Base-by-base conservation (phyloP, 2,113 vertebrate genomes). In the Oceanodroma tethys region DNA sequence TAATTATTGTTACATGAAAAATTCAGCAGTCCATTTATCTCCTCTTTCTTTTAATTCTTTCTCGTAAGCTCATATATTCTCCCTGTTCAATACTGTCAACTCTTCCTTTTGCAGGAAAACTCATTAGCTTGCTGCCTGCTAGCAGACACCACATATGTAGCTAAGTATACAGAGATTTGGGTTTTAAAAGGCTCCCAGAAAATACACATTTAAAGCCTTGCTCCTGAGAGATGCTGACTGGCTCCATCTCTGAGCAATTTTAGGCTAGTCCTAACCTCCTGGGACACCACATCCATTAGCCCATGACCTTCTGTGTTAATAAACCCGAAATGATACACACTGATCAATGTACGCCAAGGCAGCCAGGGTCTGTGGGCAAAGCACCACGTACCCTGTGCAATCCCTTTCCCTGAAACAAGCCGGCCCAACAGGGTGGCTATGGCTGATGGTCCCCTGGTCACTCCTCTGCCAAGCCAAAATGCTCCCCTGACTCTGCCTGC, bases 321-420 rank as follows among this genome's bases (percentile, higher is more conserved):
- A 50, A 42, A 23, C 7, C n/a, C 25, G 50, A 59, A 8, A 47
- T 7, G 6, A 27, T 7, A 13, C 1, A 6, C 11, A 5, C 15
- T 3, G 1, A 18, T 9, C 38, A 8, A 13, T 1, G 19, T 12
- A 20, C 2, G 1, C 26, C 19, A 5, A 36, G 50, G 48, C 70
- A 50, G 90, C 34, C 38, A n/a, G 34, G 10, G 59, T 38, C n/a
- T 30, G 16, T 18, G 19, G 8, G 29, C 66, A 52, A 29, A 72
- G 56, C 27, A 40, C 29, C 50, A 21, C 1, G 0, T 14, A 22
- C 16, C 13, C 43, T 25, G 11, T 21, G 52, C 19, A 30, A 29
- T 27, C 27, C 53, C 47, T 32, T 42, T 26, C 40, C 67, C 67
- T 32, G 30, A 55, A 13, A 62, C 21, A 48, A 36, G 47, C 15